A percentile compares a stretch with the other conserved stretches of the same genome.
These are phyloP conservation scores for Phyllotis vaccarum DNA, from an alignment of 2,797 vertebrate genomes.

Conservation along the genomic window DNA sequence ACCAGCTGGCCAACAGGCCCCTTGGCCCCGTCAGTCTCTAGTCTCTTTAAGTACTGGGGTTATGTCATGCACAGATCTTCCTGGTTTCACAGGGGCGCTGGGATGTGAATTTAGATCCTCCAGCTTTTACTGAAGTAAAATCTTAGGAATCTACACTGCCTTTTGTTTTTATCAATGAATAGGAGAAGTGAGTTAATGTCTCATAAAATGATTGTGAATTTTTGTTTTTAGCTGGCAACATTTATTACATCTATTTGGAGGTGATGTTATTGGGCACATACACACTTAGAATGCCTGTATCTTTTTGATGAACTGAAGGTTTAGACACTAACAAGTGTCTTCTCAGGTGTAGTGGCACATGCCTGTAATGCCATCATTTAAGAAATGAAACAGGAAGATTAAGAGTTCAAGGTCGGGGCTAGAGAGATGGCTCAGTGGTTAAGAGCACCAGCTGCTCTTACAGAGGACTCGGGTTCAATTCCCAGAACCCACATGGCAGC, in stretches of 20 bases:
- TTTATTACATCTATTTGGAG: slow-evolving; percentile 43
- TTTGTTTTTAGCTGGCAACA: slow-evolving; percentile 20
- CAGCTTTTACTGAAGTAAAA: neutral
- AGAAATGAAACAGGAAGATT: neutral
- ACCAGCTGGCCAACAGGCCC: neutral
- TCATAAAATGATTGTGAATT: neutral
- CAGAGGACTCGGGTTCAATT: too few relatives aligned
- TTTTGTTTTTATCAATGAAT: neutral
- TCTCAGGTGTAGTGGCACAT: neutral
- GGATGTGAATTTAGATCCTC: neutral
- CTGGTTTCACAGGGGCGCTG: neutral
- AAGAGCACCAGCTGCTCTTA: too few relatives aligned
- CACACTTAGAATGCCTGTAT: neutral
- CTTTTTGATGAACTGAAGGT: neutral
- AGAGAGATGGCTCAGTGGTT: too few relatives aligned
- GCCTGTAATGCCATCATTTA: neutral
- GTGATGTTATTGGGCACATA: neutral
- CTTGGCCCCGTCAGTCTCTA: neutral
- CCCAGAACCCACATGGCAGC: too few relatives aligned
- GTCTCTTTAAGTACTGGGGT: neutral
- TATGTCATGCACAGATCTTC: neutral
- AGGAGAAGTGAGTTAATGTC: neutral
- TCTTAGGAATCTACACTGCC: neutral
- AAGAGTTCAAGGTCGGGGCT: neutral
- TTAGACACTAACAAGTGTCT: slow-evolving; percentile 41